Base-by-base conservation (phyloP, 2,113 vertebrate genomes). In the Ailuropoda melanoleuca region DNA sequence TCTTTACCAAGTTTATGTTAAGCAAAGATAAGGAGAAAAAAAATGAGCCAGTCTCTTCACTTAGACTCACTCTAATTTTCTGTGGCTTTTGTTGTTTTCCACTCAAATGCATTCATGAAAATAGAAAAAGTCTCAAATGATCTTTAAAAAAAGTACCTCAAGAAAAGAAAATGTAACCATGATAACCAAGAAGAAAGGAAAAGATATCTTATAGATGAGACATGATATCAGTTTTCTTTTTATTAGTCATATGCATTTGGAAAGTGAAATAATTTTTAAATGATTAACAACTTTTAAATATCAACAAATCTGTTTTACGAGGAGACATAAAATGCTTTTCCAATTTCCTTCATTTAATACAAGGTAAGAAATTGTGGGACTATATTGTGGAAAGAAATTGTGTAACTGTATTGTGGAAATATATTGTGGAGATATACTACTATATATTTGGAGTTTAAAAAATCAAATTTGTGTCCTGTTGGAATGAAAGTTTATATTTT, bases 181-280 rank as follows among this genome's bases (percentile, higher is more conserved):
- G 39, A 39, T 70, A 72, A 72, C 6, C 19, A 74, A 80, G n/a
- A 93, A 48, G 4, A 93, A 88, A 18, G 26, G 15, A 95, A 95
- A 88, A 66, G 2, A 82, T 90, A 83, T 64, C 10, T 43, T 90
- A 24, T 13, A 58, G 4, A 78, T 68, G 5, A 58, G 53, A 93
- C 96, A 92, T 37, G 0, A 66, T 91, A 31, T 78, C 23, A 70
- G 6, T 64, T 8, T 26, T 60, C 18, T 85, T 89, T 86, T 77
- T 39, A 70, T 26, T 15, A 74, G 29, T 4, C 11, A 60, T 77
- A 75, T 50, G 43, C 5, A 68, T 85, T 93, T 68, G 4, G 4
- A 14, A 75, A 92, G 4, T 77, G 19, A 91, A 95, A 84, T 74
- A 90, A 68, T 78, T 78, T 93, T 95, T 10, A 90, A 95, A 70